Conservation (phyloP, 2,797 vertebrate species). For the Bradypodion pumilum region DNA sequence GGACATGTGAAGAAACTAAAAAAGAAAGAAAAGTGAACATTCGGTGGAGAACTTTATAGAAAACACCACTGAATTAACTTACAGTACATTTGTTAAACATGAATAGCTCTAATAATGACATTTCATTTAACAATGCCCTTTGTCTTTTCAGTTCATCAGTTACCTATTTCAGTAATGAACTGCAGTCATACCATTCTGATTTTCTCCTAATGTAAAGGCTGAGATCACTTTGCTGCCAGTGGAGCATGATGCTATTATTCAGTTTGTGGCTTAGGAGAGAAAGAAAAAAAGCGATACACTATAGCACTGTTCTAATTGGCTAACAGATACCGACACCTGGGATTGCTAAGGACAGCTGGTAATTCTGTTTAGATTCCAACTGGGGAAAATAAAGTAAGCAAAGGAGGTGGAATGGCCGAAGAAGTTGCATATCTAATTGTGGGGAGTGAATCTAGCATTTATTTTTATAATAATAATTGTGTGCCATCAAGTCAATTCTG, state of each 20-base stretch:
- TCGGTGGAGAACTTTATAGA: slow-evolving; percentile 77
- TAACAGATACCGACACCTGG: slow-evolving; percentile 72
- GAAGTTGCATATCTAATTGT: slow-evolving; percentile 56
- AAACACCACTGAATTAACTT: slow-evolving; percentile 82
- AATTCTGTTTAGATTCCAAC: slow-evolving; percentile 68
- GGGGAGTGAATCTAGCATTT: slow-evolving; percentile 65
- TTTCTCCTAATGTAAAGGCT: slow-evolving; percentile 83
- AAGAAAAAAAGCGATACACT: slow-evolving; percentile 76
- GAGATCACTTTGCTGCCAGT: slow-evolving; percentile 81
- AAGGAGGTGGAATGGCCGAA: slow-evolving; percentile 46
- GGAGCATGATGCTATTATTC: slow-evolving; percentile 84
- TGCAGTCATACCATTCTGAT: slow-evolving; percentile 83
- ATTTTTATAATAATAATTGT: no score
- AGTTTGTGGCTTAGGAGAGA: slow-evolving; percentile 74
- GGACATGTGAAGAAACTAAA: slow-evolving; percentile 52
- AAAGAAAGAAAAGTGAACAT: slow-evolving; percentile 62
- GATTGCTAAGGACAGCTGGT: slow-evolving; percentile 64
- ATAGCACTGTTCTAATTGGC: slow-evolving; percentile 74
- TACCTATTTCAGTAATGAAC: slow-evolving; percentile 85
- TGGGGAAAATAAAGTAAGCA: slow-evolving; percentile 57
- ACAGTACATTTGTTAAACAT: slow-evolving; percentile 86
- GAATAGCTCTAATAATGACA: slow-evolving; percentile 84
- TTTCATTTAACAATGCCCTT: slow-evolving; percentile 85
- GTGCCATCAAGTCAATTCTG: no score
- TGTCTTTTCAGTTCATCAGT: slow-evolving; percentile 86